A percentile compares a stretch with the other conserved stretches of the same genome.
These are phyloP conservation scores for Ctena decussata DNA, from an alignment of 2,888 invertebrate species.

Conservation along the genomic window DNA sequence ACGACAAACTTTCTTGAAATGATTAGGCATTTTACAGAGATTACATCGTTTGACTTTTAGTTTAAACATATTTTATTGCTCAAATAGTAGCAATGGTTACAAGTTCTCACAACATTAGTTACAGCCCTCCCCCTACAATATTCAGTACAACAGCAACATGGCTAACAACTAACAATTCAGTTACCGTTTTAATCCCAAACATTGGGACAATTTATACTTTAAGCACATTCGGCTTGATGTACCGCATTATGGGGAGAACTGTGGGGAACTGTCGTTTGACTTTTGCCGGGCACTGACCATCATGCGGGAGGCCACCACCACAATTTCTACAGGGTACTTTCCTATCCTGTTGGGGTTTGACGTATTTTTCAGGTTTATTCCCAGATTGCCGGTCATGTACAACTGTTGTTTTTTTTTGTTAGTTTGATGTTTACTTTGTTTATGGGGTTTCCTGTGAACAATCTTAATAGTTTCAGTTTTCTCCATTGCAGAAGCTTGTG, in stretches of 20 bases:
- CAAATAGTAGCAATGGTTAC: too few species aligned
- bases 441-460: not conserved
- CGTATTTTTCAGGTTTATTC: not conserved
- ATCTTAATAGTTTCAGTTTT: not conserved
- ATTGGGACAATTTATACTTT: too few species aligned
- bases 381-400: not conserved
- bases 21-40: constrained; percentile 41
- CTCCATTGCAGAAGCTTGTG: constrained; percentile 58
- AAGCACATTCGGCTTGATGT: too few species aligned
- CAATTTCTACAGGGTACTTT: constrained; percentile 33
- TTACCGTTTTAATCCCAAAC: too few species aligned
- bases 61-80: too few species aligned
- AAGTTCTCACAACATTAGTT: too few species aligned
- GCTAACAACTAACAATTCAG: too few species aligned
- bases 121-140: too few species aligned
- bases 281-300: constrained; percentile 10
- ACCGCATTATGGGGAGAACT: too few species aligned
- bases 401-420: not conserved
- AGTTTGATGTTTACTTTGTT: not conserved
- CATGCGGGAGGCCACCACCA: constrained; percentile 50
- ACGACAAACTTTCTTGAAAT: constrained; percentile 30
- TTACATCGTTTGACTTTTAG: constrained; percentile 27
- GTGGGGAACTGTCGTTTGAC: too few species aligned
- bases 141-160: too few species aligned
- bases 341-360: not conserved